Conservation (phyloP, 2,888 invertebrate genomes). For the Trilocha varians region DNA sequence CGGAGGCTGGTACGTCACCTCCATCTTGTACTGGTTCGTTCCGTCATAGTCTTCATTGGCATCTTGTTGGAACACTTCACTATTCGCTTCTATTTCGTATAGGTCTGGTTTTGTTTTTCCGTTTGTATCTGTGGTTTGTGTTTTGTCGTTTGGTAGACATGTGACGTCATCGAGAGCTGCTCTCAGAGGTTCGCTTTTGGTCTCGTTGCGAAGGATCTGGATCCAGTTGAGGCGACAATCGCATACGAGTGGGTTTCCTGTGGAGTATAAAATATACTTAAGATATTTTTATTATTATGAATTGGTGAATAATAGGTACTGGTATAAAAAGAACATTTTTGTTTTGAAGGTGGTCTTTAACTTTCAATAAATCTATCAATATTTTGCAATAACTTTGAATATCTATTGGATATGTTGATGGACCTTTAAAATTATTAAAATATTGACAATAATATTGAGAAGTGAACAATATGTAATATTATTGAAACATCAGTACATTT, state of each 20-base stretch:
- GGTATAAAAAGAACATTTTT: too few species aligned
- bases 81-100: constrained; percentile 31
- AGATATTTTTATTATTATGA: too few species aligned
- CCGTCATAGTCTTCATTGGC: constrained; percentile 38
- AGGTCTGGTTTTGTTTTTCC: constrained; percentile 21
- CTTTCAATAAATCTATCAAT: too few species aligned
- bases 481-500: too few species aligned
- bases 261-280: constrained; percentile 12
- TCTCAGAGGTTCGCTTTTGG: constrained; percentile 78
- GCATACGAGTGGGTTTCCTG: constrained; percentile 86
- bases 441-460: too few species aligned
- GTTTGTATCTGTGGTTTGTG: constrained; percentile 8
- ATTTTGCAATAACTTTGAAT: too few species aligned
- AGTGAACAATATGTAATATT: too few species aligned
- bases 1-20: constrained; percentile 36
- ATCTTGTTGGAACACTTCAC: constrained; percentile 32
- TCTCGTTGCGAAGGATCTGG: constrained; percentile 80
- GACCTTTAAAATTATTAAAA: too few species aligned
- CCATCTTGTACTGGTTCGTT: constrained; percentile 34
- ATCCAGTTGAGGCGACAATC: constrained; percentile 88
- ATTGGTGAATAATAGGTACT: too few species aligned
- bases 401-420: too few species aligned
- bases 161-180: constrained; percentile 80
- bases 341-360: too few species aligned
- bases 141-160: constrained; percentile 52